These are phyloP conservation scores for Hycleus cichorii DNA, from an alignment of 1,140 invertebrate genomes.

Conservation along the genomic window DNA sequence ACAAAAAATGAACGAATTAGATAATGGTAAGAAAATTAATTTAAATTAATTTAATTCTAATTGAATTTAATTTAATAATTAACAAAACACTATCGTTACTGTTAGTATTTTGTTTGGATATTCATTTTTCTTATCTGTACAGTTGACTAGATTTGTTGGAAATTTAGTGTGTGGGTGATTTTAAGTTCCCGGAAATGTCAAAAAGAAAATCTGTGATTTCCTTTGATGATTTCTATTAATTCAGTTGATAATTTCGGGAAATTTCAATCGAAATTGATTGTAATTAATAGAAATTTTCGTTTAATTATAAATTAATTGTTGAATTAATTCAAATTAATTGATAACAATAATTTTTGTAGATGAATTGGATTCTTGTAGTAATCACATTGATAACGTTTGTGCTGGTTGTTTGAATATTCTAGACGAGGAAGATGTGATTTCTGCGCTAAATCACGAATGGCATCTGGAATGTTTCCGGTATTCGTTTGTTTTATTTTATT, in stretches of 20 bases:
- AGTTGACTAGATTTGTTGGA: neutral
- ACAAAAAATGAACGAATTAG: too few relatives aligned
- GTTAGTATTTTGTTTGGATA: too few relatives aligned
- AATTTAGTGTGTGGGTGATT: neutral
- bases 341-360: too few relatives aligned
- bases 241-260: neutral
- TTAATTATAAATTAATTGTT: too few relatives aligned
- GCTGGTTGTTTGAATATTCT: slow-evolving; percentile 68
- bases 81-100: too few relatives aligned
- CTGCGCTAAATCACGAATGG: slow-evolving; percentile 76
- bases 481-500: neutral
- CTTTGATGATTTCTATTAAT: neutral
- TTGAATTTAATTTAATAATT: too few relatives aligned
- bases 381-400: slow-evolving; percentile 42
- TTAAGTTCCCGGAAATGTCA: slow-evolving; percentile 9
- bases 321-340: too few relatives aligned
- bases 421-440: slow-evolving; percentile 68
- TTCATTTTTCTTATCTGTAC: neutral
- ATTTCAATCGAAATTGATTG: too few relatives aligned
- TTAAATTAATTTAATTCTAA: too few relatives aligned
- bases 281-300: too few relatives aligned
- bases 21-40: too few relatives aligned
- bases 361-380: too few relatives aligned
- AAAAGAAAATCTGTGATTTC: slow-evolving; percentile 13
- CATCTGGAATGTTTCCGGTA: slow-evolving; percentile 82